These are phyloP conservation scores for Phycodurus eques DNA, from an alignment of 2,113 vertebrate species.

Conservation along the genomic window DNA sequence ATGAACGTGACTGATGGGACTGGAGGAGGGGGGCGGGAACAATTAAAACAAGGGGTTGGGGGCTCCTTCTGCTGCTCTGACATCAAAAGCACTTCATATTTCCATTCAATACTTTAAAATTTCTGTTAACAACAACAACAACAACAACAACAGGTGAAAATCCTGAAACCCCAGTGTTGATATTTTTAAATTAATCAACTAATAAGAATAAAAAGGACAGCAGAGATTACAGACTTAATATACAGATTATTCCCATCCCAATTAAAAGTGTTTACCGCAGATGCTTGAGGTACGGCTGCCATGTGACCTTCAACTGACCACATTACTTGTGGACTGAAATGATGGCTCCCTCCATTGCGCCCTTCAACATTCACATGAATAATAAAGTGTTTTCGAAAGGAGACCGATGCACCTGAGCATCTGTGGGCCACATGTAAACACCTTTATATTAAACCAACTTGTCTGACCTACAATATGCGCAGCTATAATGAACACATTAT, in stretches of 20 bases:
- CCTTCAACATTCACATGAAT: constrained; percentile 46
- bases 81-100: neutral
- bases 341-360: constrained; percentile 35
- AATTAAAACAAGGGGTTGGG: neutral
- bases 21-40: neutral
- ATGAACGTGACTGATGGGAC: constrained; percentile 26
- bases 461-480: neutral
- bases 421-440: neutral
- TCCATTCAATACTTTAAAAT: constrained; percentile 22
- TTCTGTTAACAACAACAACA: constrained; percentile 30
- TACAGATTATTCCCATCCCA: constrained; percentile 49
- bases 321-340: constrained; percentile 50
- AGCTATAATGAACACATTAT: neutral
- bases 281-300: constrained; percentile 41
- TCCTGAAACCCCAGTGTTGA: constrained; percentile 37
- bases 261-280: constrained; percentile 68
- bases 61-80: neutral
- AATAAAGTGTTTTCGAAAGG: constrained; percentile 57
- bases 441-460: neutral
- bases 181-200: constrained; percentile 38
- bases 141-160: constrained; percentile 22
- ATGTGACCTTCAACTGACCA: constrained; percentile 50
- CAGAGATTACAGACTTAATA: constrained; percentile 42
- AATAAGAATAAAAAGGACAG: constrained; percentile 42
- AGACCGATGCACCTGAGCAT: constrained; percentile 35